A percentile compares a stretch with the other conserved stretches of the same genome.
Conservation (phyloP, 64 coral and sea anemone species). For the Actinia equina region DNA sequence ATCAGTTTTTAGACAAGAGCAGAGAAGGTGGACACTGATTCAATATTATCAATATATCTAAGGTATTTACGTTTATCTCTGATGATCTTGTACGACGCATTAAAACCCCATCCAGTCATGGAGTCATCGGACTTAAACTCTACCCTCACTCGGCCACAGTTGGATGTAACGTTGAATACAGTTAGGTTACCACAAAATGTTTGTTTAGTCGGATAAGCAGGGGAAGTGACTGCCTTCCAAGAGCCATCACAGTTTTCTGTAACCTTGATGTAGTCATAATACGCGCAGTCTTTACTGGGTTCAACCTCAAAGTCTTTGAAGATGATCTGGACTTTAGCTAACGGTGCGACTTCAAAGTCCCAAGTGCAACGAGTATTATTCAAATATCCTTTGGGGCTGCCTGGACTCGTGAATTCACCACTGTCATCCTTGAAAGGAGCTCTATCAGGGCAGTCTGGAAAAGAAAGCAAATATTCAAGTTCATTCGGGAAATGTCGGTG, state of each 20-base stretch:
- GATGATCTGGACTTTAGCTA: conserved; percentile 23
- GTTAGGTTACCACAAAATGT: conserved; percentile 58
- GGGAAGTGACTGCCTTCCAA: background rate
- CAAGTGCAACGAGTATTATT: conserved; percentile 45
- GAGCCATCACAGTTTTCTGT: background rate
- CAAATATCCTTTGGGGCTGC: conserved; percentile 30
- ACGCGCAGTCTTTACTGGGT: conserved; percentile 63
- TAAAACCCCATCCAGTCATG: conserved; percentile 53
- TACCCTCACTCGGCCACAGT: conserved; percentile 43
- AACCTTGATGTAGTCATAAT: conserved; percentile 57
- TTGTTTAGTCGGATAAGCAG: background rate
- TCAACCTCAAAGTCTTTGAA: conserved; percentile 89
- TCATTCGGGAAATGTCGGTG: too few species aligned
- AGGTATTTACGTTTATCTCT: conserved; percentile 28
- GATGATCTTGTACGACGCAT: conserved; percentile 56
- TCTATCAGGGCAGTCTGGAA: background rate
- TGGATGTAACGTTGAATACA: conserved; percentile 56
- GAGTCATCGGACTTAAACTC: conserved; percentile 70
- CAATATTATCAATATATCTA: background rate
- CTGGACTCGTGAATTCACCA: conserved; percentile 33
- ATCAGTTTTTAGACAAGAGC: too few species aligned
- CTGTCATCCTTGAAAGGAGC: background rate
- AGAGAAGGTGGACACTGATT: background rate
- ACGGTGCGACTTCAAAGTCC: background rate
- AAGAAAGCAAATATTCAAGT: background rate